Percentiles rank a stretch among this genome's conserved stretches.
Evolutionary conservation across 2,888 invertebrate genomes (phyloP).

Genomic region (Galeruca laticollis): DNA sequence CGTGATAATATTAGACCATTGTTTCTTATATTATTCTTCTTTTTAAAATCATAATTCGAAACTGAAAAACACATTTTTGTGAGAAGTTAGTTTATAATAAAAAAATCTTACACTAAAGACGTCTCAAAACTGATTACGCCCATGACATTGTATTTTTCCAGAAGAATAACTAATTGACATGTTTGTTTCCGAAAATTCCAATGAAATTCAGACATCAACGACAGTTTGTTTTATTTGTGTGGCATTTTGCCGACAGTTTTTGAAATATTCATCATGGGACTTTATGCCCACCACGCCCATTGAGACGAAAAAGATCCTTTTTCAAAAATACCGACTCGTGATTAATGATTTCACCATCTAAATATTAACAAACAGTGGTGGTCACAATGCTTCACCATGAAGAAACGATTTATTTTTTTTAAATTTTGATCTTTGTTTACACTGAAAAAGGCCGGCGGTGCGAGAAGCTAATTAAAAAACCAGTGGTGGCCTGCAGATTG

Average conservation of each 20-base stretch:
- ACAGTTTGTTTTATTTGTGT: conserved; percentile 42
- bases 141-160: conserved; percentile 28
- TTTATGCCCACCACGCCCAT: conserved; percentile 41
- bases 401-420: conserved; percentile 28
- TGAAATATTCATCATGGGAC: conserved; percentile 39
- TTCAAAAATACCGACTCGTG: conserved; percentile 41
- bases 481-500: neutral
- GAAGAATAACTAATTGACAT: conserved; percentile 28
- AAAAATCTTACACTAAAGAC: neutral
- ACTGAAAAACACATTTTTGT: too few relatives aligned
- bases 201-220: conserved; percentile 43
- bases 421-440: conserved; percentile 38
- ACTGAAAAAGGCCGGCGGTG: conserved; percentile 27
- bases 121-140: conserved; percentile 17
- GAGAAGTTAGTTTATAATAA: too few relatives aligned
- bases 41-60: too few relatives aligned
- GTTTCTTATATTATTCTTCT: too few relatives aligned
- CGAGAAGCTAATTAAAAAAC: conserved; percentile 14
- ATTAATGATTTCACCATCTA: conserved; percentile 47
- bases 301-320: conserved; percentile 37
- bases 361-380: conserved; percentile 46
- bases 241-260: conserved; percentile 37
- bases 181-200: conserved; percentile 39
- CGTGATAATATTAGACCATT: too few relatives aligned
- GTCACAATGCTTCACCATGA: conserved; percentile 35